These are phyloP conservation scores for Glandiceps talaboti DNA, from an alignment of 53 echinoderm and acorn worm genomes.

Conservation along the genomic window DNA sequence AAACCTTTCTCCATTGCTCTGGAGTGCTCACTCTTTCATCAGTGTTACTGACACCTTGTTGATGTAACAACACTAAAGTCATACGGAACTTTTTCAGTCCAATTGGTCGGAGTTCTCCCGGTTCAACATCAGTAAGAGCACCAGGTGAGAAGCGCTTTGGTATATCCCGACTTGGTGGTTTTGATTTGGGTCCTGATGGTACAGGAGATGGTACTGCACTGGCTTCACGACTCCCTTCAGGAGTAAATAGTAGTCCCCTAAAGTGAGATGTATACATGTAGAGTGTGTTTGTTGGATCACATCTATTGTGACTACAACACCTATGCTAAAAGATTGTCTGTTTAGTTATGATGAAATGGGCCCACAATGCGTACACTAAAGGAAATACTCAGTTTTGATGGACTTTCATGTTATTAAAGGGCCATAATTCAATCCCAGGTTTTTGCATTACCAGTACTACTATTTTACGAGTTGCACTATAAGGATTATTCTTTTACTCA, in stretches of 20 bases:
- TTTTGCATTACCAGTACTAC: too few species aligned
- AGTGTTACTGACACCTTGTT: neutral
- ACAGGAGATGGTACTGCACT: neutral
- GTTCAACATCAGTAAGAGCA: neutral
- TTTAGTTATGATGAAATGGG: too few species aligned
- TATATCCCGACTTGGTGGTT: neutral
- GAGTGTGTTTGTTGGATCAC: too few species aligned
- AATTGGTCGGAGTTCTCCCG: constrained; percentile 9
- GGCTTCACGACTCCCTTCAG: neutral
- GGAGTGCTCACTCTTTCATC: neutral
- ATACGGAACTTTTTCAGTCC: constrained; percentile 27
- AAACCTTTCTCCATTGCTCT: neutral
- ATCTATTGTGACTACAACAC: too few species aligned
- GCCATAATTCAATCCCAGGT: too few species aligned
- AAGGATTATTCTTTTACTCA: too few species aligned
- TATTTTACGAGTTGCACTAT: too few species aligned
- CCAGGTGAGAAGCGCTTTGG: neutral
- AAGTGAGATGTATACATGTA: neutral
- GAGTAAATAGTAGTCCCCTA: neutral
- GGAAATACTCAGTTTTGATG: too few species aligned
- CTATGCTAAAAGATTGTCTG: too few species aligned
- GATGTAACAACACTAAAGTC: constrained; percentile 16
- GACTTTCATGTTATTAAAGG: too few species aligned
- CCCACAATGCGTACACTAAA: too few species aligned
- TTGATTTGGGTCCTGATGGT: neutral